These are phyloP conservation scores for Capricornis sumatraensis DNA, from an alignment of 2,113 vertebrate species.

Conservation along the genomic window DNA sequence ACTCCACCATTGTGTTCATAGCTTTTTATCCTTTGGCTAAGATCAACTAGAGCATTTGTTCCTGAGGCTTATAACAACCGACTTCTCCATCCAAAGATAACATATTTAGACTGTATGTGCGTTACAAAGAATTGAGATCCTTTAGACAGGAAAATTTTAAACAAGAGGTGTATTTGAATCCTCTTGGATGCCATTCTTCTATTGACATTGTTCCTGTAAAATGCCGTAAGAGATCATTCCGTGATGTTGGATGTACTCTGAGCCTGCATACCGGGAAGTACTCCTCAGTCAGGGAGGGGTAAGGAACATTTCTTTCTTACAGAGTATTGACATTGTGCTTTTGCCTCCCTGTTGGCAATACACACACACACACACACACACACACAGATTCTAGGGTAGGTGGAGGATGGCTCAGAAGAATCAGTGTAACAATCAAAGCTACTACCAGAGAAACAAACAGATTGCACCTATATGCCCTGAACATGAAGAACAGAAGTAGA, in stretches of 20 bases:
- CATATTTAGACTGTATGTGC: background rate
- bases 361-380: background rate
- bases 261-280: background rate
- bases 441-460: background rate
- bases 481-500: background rate
- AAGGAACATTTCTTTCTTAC: background rate
- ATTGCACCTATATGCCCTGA: background rate
- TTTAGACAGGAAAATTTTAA: background rate
- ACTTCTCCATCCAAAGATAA: slow-evolving; percentile 59
- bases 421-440: background rate
- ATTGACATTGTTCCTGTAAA: background rate
- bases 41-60: slow-evolving; percentile 43
- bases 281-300: background rate
- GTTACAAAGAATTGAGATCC: slow-evolving; percentile 30
- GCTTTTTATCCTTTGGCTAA: slow-evolving; percentile 45
- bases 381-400: no score
- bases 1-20: background rate
- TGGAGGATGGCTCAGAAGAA: background rate
- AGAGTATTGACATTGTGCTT: no score
- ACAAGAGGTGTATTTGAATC: slow-evolving; percentile 9
- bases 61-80: slow-evolving; percentile 31
- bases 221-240: background rate
- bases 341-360: background rate
- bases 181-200: background rate
- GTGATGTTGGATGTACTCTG: background rate